Evolutionary conservation across 2,888 invertebrate species (phyloP), one percentile per base, ranked within the genome.

Genomic region (Microctonus brassicae): DNA sequence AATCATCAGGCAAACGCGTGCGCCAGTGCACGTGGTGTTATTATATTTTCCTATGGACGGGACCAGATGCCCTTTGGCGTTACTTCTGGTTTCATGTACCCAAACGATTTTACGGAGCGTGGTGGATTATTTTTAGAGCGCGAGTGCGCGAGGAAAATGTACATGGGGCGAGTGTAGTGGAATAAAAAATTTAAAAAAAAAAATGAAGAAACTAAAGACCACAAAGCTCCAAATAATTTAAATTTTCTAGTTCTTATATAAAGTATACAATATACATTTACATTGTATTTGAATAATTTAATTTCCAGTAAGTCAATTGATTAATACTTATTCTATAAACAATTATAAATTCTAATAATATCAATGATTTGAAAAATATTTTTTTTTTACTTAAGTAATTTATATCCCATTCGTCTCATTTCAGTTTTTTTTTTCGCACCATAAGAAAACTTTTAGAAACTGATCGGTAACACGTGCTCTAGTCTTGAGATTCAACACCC

Each of bases 71-170:
- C 82, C 79, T 78, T 77, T 77, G 74, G 70, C 76, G 79, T 80
- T 82, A 83, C 83, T 83, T 82, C 81, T 83, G 80, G 79, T 81
- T 80, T 83, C 82, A 75, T 83, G 79, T 82, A 80, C 79, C 78
- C 64, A 68, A 73, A 72, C 65, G 73, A 70, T 76, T 55, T 65
- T 64, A 53, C 65, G n/a, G 53, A 17, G 58, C 52, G 17, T 17
- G 29, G 73, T 64, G 75, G 72, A 75, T 71, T 85, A 84, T 85
- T 85, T 84, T 83, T 79, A 81, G 83, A 81, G 64, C 60, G 57
- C 26, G 66, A 57, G 66, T 70, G 53, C 60, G 65, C 71, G 20
- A 55, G 22, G 57, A 26, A 39, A 57, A 64, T 34, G 55, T 65
- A 53, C 62, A 65, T 47, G 47, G n/a, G n/a, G 29, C 68, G 67